Evolutionary conservation across 2,113 vertebrate genomes (phyloP), one percentile per base, ranked within the genome.

Genomic region (Rhabdornis inornatus): DNA sequence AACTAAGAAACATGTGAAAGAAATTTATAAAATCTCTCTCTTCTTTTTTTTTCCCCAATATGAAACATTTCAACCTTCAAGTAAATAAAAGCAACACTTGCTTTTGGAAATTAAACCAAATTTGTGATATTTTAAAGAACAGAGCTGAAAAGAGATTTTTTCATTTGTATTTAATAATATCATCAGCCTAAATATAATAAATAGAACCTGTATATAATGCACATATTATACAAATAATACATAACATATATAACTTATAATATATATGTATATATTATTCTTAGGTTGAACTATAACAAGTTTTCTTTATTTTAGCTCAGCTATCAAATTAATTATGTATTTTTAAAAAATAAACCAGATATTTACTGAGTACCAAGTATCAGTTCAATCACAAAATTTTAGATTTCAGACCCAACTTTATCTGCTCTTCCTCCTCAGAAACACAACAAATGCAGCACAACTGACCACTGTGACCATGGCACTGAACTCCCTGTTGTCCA

Each of bases 1-100:
- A 83, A 16, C 5, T 13, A 47, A 61, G 19, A 61, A 76, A n/a
- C 0, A 0, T 6, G 1, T 39, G 4, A 74, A 23, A 28, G 3
- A 79, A 64, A 68, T 49, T 2, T 37, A 17, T 27, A 20, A 2
- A 56, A 18, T 37, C 3, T 5, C 11, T 39, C 39, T 15, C 15
- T 42, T 42, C 12, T 47, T 59, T 15, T 42, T n/a, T 49, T 40
- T 44, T 16, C 42, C 5, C 1, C 3, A 39, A 39, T 79, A 44
- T 39, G 1, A 57, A 79, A 52, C 2, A 4, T 40, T 88, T 85
- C 15, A 76, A 42, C 0, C 3, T 77, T 63, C 7, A 44, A 40
- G n/a, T 0, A 44, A 82, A 45, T 39, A 31, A 66, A 77, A 81
- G 1, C 4, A 90, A 45, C 2, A n/a, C 16, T 52, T 63, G 0